Conservation (phyloP, 2,888 invertebrate genomes). For the Pollenia amentaria region DNA sequence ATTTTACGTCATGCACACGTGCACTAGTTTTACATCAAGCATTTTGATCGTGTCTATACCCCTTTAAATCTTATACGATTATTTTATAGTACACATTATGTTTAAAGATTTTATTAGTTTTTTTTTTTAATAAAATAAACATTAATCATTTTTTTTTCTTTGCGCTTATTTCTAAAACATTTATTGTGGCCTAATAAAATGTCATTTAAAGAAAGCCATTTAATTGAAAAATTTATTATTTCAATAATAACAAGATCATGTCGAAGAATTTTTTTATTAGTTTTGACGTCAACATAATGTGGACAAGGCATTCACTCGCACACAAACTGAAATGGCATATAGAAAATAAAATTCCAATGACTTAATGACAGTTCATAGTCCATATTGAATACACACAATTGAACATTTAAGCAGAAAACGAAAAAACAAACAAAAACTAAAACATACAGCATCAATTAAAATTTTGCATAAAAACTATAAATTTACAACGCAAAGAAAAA, state of each 20-base stretch:
- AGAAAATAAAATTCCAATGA: conserved; percentile 13
- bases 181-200: conserved; percentile 33
- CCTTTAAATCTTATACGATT: too few relatives aligned
- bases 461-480: conserved; percentile 46
- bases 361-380: conserved; percentile 39
- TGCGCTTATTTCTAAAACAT: background rate
- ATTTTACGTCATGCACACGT: too few relatives aligned
- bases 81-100: background rate
- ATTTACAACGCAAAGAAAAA: conserved; percentile 22
- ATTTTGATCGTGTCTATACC: too few relatives aligned
- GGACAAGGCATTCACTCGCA: background rate
- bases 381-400: background rate
- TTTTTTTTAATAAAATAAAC: background rate
- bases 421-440: background rate
- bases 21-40: too few relatives aligned
- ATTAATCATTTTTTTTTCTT: conserved; percentile 2
- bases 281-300: conserved; percentile 44
- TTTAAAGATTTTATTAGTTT: background rate
- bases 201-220: conserved; percentile 35
- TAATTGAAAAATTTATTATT: conserved; percentile 40
- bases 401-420: background rate
- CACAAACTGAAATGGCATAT: background rate
- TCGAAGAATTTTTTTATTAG: conserved; percentile 27
- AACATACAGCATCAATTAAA: conserved; percentile 49
- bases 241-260: conserved; percentile 26